Base-by-base conservation (phyloP, 1,140 invertebrate genomes). In the Drosophila baimaii region DNA sequence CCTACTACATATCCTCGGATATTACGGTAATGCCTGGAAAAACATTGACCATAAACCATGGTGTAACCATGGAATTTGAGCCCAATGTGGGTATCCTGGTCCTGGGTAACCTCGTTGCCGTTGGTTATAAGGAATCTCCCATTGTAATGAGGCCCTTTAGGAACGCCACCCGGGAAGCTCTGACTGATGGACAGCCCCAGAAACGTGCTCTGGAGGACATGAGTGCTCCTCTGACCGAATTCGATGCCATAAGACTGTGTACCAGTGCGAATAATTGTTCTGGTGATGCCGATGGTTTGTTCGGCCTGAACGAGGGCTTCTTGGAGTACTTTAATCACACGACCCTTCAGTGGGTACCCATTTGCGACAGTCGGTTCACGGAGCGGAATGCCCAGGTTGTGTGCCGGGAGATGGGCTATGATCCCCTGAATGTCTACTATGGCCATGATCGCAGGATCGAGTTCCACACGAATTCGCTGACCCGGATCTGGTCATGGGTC, bases 71-170 rank as follows among this genome's bases (percentile, higher is more conserved):
- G 89, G 97, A 99, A 93, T 99, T 99, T 92, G 96, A 96, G 49
- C 98, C 98, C 3, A 99, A 98, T 93, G 97, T 99, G 74, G 98
- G 99, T 0, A 98, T 99, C 70, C 93, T 99, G 10, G 98, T 99
- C 6, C 93, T 99, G 55, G 99, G 99, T 0, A 96, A 96, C 2
- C 92, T 99, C n/a, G 94, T 95, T 66, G 98, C 98, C 3, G 92
- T 95, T 59, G 99, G 99, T 1, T 94, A 94, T 33, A 93, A 94
- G 57, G 95, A 95, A 37, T 93, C 95, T 25, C 96, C 97, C 57
- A 98, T 99, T 68, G 91, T 95, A 17, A 98, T 99, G 96, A 94
- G 94, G 84, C 97, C 98, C 0, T 93, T 95, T 4, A 91, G 59
- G 41, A 90, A 91, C 35, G 58, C 65, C 23, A 69, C 80, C 0